Evolutionary conservation across 2,113 vertebrate species (phyloP), one percentile per base, ranked within the genome.

Genomic region (Cynocephalus volans): DNA sequence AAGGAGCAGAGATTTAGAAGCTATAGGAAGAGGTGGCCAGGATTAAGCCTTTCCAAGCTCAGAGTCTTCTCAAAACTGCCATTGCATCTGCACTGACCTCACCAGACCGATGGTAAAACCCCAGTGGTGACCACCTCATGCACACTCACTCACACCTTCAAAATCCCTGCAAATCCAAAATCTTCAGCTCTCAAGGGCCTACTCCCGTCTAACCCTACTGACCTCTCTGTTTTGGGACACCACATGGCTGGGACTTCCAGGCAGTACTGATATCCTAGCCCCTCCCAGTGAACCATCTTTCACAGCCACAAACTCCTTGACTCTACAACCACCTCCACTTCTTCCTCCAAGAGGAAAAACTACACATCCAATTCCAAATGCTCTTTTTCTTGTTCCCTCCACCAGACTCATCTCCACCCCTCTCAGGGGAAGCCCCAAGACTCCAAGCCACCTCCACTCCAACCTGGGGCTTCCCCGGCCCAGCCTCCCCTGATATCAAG

Each of bases 381-480:
- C 41, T 79, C 76, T 65, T 64, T 62, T 31, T 70, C 69, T 50
- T 28, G 67, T 88, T 80, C 79, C 84, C 26, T 24, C 65, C 93
- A 88, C 88, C 56, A 94, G 67, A 88, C 56, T 81, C 96, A 95
- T 95, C 87, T 45, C 92, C 84, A 60, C 54, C 88, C 24, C 33
- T 31, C 85, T 60, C 33, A 90, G 87, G 90, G 96, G 92, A 96
- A 94, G 65, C 95, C 97, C 93, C 90, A 90, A 48, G n/a, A n/a
- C 72, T 86, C 86, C 69, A 70, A 88, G 70, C 56, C 93, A 97
- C 89, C 93, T 80, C 87, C 21, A 76, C 58, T 93, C 80, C 83
- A 87, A 62, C 26, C 65, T 75, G 87, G 96, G 97, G 94, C 95
- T 94, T 96, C 95, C 93, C 95, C 65, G 0, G 7, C 28, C 60